Conservation (phyloP, 2,888 invertebrate species). For the Dolichomitus sp. region DNA sequence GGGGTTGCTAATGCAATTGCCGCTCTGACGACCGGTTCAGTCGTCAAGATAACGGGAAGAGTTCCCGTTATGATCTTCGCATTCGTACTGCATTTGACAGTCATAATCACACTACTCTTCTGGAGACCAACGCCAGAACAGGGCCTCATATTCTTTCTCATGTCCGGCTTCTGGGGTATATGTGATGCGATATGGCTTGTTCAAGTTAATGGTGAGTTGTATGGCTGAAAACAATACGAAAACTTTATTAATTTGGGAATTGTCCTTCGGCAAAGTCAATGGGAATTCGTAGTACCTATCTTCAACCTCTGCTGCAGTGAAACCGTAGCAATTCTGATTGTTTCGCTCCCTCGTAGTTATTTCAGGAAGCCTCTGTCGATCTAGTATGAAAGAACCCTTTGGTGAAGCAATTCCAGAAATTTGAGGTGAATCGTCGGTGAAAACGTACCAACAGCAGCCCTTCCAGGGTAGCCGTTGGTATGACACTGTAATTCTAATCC, state of each 20-base stretch:
- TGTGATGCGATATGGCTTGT: slow-evolving; percentile 97
- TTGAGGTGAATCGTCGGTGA: too few relatives aligned
- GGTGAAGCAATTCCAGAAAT: background rate
- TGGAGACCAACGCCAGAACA: slow-evolving; percentile 92
- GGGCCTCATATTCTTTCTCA: slow-evolving; percentile 91
- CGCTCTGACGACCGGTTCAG: slow-evolving; percentile 92
- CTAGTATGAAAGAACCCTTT: background rate
- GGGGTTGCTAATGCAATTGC: slow-evolving; percentile 96
- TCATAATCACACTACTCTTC: slow-evolving; percentile 90
- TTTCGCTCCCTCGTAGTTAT: background rate
- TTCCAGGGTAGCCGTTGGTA: too few relatives aligned
- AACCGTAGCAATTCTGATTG: slow-evolving; percentile 24
- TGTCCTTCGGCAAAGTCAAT: too few relatives aligned
- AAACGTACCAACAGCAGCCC: too few relatives aligned
- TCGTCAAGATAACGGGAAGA: slow-evolving; percentile 93
- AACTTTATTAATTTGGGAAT: slow-evolving; percentile 36
- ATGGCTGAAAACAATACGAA: background rate
- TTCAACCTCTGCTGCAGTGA: background rate
- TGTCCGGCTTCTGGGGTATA: slow-evolving; percentile 95
- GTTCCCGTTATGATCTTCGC: slow-evolving; percentile 93
- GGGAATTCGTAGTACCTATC: background rate
- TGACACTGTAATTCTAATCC: too few relatives aligned
- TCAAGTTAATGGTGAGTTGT: slow-evolving; percentile 93
- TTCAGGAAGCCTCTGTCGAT: background rate
- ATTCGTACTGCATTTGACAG: slow-evolving; percentile 90